Evolutionary conservation across 2,888 invertebrate species (phyloP).

Genomic region (Tipula helvola): DNA sequence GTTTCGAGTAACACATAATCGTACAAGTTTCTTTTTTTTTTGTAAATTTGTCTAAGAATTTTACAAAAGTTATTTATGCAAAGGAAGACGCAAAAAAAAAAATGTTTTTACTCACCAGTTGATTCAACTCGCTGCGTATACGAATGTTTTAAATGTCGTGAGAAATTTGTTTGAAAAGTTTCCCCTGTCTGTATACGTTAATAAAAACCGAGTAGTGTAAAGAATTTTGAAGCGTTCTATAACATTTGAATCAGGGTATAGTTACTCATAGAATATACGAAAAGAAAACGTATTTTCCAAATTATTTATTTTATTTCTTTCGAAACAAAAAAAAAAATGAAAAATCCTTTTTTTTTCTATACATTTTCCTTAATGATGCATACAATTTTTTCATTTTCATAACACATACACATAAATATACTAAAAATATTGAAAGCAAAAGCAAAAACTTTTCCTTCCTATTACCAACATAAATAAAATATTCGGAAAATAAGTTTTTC

Average conservation of each 20-base stretch:
- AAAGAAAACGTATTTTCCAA: not conserved
- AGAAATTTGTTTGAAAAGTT: too few relatives aligned
- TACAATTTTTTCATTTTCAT: not conserved
- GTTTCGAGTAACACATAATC: not conserved
- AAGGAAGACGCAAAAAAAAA: not conserved
- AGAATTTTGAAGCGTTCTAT: too few relatives aligned
- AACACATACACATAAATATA: not conserved
- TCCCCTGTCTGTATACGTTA: too few relatives aligned
- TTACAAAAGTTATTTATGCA: not conserved
- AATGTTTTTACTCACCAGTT: not conserved
- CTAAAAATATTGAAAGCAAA: not conserved
- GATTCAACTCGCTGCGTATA: not conserved
- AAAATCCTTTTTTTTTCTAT: not conserved
- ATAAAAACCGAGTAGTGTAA: too few relatives aligned
- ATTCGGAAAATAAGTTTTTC: not conserved
- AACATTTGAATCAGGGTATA: not conserved
- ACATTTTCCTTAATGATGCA: not conserved
- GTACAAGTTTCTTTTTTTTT: not conserved
- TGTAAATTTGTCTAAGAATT: not conserved
- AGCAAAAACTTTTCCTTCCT: not conserved
- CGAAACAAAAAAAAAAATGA: not conserved
- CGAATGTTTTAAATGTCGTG: not conserved
- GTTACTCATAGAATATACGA: not conserved
- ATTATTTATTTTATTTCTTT: not conserved
- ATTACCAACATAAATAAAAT: not conserved